phyloP scores from a whole-genome alignment of 2,113 vertebrate species.

The Butorides virescens region DNA sequence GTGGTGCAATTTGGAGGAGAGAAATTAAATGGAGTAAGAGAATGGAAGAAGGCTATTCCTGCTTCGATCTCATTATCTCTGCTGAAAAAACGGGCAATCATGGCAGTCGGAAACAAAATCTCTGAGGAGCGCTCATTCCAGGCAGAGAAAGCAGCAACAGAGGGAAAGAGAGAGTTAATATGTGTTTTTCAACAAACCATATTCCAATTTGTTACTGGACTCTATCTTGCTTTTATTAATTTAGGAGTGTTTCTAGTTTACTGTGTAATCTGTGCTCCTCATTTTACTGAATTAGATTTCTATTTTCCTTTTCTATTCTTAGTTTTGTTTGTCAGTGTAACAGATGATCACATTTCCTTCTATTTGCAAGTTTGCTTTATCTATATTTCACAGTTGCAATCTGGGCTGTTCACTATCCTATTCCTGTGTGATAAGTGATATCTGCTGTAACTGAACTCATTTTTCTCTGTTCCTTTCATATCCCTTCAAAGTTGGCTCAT shows the following conservation, averaged over 20 bases:
- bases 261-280: neutral
- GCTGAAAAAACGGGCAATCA: conserved; percentile 22
- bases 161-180: neutral
- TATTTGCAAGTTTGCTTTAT: conserved; percentile 12
- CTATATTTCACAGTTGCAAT: conserved; percentile 24
- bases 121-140: conserved; percentile 1
- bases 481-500: conserved; percentile 38
- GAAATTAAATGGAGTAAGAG: conserved; percentile 24
- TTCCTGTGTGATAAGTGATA: conserved; percentile 10
- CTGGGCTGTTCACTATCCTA: conserved; percentile 6
- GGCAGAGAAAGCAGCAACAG: neutral
- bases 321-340: neutral
- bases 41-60: neutral
- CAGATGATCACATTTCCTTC: neutral
- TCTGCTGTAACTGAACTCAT: conserved; percentile 36
- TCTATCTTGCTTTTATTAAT: neutral
- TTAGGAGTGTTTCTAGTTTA: neutral
- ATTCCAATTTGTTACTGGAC: conserved; percentile 20
- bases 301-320: neutral
- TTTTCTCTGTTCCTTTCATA: conserved; percentile 36
- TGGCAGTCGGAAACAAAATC: conserved; percentile 21
- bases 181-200: neutral
- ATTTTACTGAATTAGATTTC: neutral
- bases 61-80: neutral
- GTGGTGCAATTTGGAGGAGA: neutral